phyloP scores from a whole-genome alignment of 2,888 invertebrate species.

The Pseudococcus jackbeardsleyi region DNA sequence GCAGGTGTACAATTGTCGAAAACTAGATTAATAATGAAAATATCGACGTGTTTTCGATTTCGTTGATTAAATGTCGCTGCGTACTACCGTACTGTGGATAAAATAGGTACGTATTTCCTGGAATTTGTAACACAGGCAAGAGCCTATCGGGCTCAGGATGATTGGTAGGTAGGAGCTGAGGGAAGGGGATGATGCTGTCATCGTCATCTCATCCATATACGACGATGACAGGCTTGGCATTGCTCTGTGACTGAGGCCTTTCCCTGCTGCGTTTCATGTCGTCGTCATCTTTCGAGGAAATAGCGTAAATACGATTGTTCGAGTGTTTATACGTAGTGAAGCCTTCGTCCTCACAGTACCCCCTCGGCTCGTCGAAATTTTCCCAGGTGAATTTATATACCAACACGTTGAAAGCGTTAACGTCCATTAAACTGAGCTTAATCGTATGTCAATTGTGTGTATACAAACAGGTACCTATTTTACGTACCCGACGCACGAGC shows the following conservation, averaged over 20 bases:
- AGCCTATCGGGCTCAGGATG: not conserved
- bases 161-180: not conserved
- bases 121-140: not conserved
- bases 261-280: not conserved
- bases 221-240: not conserved
- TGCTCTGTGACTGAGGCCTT: not conserved
- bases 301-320: not conserved
- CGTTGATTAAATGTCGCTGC: constrained; percentile 4
- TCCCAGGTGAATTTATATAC: not conserved
- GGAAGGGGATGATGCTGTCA: not conserved
- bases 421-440: not conserved
- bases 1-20: constrained; percentile 24
- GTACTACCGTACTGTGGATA: not conserved
- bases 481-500: not conserved
- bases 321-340: not conserved
- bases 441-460: not conserved
- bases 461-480: not conserved
- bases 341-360: no score
- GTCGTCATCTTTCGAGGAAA: not conserved
- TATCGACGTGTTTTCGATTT: constrained; percentile 35
- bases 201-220: not conserved
- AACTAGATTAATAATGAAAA: constrained; percentile 48
- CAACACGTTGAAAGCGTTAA: not conserved
- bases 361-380: no score
- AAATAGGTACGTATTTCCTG: not conserved